Evolutionary conservation across 2,113 vertebrate species (phyloP), one percentile per base, ranked within the genome.

Genomic region (Epinephelus fuscoguttatus): DNA sequence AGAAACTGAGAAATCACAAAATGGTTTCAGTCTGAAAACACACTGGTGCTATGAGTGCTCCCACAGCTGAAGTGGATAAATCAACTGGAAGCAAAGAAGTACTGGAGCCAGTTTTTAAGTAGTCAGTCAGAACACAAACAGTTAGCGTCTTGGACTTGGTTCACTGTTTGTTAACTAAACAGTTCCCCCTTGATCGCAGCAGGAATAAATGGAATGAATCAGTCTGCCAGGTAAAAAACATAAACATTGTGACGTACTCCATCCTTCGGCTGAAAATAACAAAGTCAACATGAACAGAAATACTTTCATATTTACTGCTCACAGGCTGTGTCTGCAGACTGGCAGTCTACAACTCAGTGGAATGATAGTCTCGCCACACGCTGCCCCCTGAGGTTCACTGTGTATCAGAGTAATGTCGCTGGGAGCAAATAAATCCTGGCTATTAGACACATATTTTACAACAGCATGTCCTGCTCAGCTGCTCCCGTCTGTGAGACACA

Each of bases 261-360:
- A 85, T 88, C 76, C 82, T 78, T 86, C 30, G 7, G 85, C 89
- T 86, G 79, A 91, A 92, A 91, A 91, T 91, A 93, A 91, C 79
- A 86, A 25, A 87, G 87, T 92, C 91, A 93, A 92, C 92, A 93
- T 77, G 66, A 30, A 61, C 81, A 73, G 80, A 78, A 91, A 88
- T 86, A 78, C 70, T 87, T 89, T 87, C 70, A 77, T 88, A 64
- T 87, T 70, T 67, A 78, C 85, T 84, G 40, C 81, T 83, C 56
- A 92, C 90, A 63, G 72, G 87, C 87, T 93, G 77, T 93, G 90
- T 93, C 91, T 53, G 81, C 75, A 72, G 8, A 10, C 86, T 86
- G 87, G 82, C 89, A 82, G 25, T 83, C 78, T 76, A 68, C 62
- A 66, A 62, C 53, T 70, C 59, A 17, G 5, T 63, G 81, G 73